These are phyloP conservation scores for Agonum fuliginosum DNA, from an alignment of 2,888 invertebrate genomes.

Conservation along the genomic window DNA sequence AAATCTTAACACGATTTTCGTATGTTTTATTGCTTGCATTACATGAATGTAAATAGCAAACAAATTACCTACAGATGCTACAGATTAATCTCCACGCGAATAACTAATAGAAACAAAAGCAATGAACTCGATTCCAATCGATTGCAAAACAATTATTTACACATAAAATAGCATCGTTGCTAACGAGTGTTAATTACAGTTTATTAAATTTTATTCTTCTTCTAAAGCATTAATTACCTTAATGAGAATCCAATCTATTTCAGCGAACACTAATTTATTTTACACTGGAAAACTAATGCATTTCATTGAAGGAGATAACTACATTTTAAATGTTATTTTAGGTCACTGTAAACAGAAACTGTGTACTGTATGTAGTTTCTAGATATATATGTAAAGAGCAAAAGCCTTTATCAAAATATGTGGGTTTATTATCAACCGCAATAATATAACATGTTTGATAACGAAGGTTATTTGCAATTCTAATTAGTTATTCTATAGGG, in stretches of 20 bases:
- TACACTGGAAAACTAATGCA: neutral
- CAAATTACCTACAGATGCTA: too few species aligned
- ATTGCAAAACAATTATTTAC: constrained; percentile 4
- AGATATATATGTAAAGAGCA: neutral
- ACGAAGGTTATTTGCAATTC: constrained; percentile 11
- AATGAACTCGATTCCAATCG: neutral
- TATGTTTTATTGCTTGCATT: too few species aligned
- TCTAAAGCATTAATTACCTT: constrained; percentile 1
- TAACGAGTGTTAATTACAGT: constrained; percentile 4
- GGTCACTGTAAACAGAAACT: neutral
- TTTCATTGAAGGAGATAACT: neutral
- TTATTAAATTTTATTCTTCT: constrained; percentile 4
- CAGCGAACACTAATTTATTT: neutral
- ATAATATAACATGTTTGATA: constrained; percentile 5
- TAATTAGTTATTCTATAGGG: neutral
- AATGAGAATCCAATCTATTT: neutral
- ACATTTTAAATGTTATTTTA: neutral
- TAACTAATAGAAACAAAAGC: constrained; percentile 1
- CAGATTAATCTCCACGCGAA: neutral
- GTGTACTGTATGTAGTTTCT: neutral
- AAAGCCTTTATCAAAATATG: constrained; percentile 26
- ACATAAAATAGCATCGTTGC: constrained; percentile 7
- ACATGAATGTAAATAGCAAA: too few species aligned
- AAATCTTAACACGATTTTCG: too few species aligned
- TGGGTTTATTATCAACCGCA: constrained; percentile 32